Base-by-base conservation (phyloP, 2,888 invertebrate species). In the Lordiphosa andalusiaca region DNA sequence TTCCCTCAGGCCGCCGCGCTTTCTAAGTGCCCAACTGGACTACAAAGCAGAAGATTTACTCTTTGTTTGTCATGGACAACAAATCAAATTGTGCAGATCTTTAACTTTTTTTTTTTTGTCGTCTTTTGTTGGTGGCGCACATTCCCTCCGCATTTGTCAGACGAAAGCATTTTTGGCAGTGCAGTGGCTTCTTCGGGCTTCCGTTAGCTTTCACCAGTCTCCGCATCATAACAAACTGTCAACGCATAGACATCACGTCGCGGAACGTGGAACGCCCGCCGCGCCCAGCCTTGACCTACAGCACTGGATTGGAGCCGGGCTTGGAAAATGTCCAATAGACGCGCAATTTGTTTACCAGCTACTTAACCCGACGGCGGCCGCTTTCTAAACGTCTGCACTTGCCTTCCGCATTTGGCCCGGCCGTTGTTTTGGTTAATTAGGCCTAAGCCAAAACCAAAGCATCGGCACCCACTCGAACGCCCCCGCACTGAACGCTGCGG, bases 261-360 rank as follows among this genome's bases (percentile, higher is more conserved):
- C 36, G 38, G n/a, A 42, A 81, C 39, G 73, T 62, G 66, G 69
- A 67, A 78, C 78, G 69, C 63, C 68, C 63, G 85, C 84, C 80
- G 81, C 80, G 85, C 86, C 82, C 82, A 85, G 84, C 82, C 82
- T 82, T 82, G 82, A 82, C 86, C 82, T 84, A 84, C 67, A 82
- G 81, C 85, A 80, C 71, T 68, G 72, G 38, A 58, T 76, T 51
- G 63, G 49, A 46, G 56, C 51, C 56, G 50, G 59, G 38, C 36
- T 30, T 36, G 33, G 40, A 36, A 39, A 40, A 57, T 70, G 50
- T 61, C 74, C 33, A 40, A 39, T 25, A 50, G 38, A 19, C 19
- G 25, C 42, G 12, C 42, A 44, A n/a, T 44, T 40, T 39, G 51
- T 51, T 40, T 41, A 39, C 49, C 25, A 30, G 37, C 50, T 40